Base-by-base conservation (phyloP, 2,797 vertebrate genomes). In the Bradypus variegatus region DNA sequence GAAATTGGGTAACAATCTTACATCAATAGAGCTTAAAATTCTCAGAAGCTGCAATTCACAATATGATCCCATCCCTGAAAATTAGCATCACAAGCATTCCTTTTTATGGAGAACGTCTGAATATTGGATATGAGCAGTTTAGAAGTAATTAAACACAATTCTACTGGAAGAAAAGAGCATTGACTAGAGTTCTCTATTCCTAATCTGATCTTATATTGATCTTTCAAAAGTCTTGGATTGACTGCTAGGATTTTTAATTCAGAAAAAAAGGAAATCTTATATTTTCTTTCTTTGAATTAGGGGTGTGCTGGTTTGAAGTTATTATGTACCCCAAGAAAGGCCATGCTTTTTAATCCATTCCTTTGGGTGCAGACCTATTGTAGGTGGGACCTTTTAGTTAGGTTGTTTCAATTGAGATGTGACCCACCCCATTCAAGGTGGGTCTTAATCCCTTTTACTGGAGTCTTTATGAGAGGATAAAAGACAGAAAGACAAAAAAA, bases 271-370 rank as follows among this genome's bases (percentile, higher is more conserved):
- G 62, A 75, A 83, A 64, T 81, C 36, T 62, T 90, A 8, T 60
- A 45, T 23, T 92, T 86, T 92, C 45, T 75, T 94, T 90, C 31
- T 58, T 94, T 70, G 89, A 87, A 79, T 86, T 85, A n/a, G 41
- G 62, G 41, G 41, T 45, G 41, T 45, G 41, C 41, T 45, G 41
- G 41, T 45, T 45, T 45, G 41, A 45, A 45, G 41, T 45, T 45
- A 45, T 45, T 45, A 6, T 45, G 41, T 45, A 45, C 41, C 41
- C 41, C 6, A 45, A 45, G 41, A 45, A 45, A 45, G 41, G 41
- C 41, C 41, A 45, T 45, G 41, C 8, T 45, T 45, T 45, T 45
- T 45, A 45, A 45, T 45, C 41, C 41, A 45, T 45, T 45, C 41
- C 41, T 45, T 45, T 45, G 41, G 41, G 41, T 45, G 41, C 41